Conservation (phyloP, 2,888 invertebrate species). For the Spialia ferax region DNA sequence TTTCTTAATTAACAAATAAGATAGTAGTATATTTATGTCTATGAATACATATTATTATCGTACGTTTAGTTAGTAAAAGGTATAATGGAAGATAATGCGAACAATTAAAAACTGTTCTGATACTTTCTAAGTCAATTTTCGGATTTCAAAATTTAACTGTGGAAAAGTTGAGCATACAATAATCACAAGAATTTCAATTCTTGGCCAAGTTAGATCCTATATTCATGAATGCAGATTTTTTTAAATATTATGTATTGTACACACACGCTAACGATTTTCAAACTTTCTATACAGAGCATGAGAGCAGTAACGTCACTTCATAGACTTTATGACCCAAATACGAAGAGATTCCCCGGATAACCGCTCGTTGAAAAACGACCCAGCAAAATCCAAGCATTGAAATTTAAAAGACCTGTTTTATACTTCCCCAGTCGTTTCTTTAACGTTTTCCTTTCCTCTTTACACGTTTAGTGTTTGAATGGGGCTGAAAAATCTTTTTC, state of each 20-base stretch:
- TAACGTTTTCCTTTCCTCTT: conserved; percentile 14
- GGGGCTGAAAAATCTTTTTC: background rate
- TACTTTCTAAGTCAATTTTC: too few species aligned
- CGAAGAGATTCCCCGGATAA: conserved; percentile 11
- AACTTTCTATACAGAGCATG: background rate
- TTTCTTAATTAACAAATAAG: too few species aligned
- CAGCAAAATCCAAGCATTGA: conserved; percentile 1
- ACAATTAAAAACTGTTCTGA: too few species aligned
- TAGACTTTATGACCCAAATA: conserved; percentile 6
- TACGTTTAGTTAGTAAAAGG: too few species aligned
- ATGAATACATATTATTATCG: too few species aligned
- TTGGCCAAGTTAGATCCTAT: too few species aligned
- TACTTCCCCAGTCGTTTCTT: conserved; percentile 11
- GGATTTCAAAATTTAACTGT: too few species aligned
- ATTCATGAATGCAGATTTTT: too few species aligned
- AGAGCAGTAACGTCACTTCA: background rate
- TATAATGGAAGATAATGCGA: too few species aligned
- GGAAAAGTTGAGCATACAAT: too few species aligned
- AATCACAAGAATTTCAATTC: too few species aligned
- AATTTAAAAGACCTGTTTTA: conserved; percentile 17
- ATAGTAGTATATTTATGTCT: too few species aligned
- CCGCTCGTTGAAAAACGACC: conserved; percentile 4
- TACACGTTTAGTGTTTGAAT: conserved; percentile 16
- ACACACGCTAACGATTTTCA: background rate
- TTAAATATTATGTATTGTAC: background rate